A percentile compares a stretch with the other conserved stretches of the same genome.
Evolutionary conservation across 2,888 invertebrate species (phyloP).

Genomic region (Dendrolimus houi): DNA sequence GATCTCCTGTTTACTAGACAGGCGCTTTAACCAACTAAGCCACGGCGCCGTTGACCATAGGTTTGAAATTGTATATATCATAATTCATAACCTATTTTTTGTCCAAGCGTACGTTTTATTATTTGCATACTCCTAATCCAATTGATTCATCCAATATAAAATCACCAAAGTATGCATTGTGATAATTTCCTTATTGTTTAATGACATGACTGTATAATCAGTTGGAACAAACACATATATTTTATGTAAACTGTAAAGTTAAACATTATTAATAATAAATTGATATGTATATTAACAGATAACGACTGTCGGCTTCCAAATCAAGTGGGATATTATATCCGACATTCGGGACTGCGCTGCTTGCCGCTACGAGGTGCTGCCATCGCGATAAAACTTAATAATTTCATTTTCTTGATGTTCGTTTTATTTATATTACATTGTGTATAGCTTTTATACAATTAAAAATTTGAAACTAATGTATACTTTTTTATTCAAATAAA

Average conservation of each 20-base stretch:
- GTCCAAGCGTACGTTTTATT: too few species aligned
- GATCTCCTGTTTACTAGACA: slow-evolving; percentile 77
- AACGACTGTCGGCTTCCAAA: slow-evolving; percentile 80
- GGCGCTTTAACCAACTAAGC: slow-evolving; percentile 77
- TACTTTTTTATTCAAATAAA: not conserved
- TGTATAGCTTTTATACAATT: not conserved
- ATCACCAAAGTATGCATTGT: too few species aligned
- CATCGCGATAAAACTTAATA: slow-evolving; percentile 1
- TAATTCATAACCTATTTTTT: not conserved
- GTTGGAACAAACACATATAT: too few species aligned
- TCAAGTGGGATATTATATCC: slow-evolving; percentile 76
- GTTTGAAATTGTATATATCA: slow-evolving; percentile 28
- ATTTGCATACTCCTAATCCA: too few species aligned
- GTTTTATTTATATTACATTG: not conserved
- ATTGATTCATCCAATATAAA: too few species aligned
- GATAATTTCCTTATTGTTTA: too few species aligned
- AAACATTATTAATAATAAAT: too few species aligned
- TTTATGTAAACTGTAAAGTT: too few species aligned
- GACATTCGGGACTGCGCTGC: slow-evolving; percentile 66
- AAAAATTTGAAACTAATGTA: too few species aligned
- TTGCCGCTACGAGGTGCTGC: slow-evolving; percentile 44
- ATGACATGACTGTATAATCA: too few species aligned
- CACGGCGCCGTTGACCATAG: slow-evolving; percentile 53
- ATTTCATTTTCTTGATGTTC: slow-evolving; percentile 2
- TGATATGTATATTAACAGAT: slow-evolving; percentile 59